Base-by-base conservation (phyloP, 1,140 invertebrate species). In the Phthorimaea operculella region DNA sequence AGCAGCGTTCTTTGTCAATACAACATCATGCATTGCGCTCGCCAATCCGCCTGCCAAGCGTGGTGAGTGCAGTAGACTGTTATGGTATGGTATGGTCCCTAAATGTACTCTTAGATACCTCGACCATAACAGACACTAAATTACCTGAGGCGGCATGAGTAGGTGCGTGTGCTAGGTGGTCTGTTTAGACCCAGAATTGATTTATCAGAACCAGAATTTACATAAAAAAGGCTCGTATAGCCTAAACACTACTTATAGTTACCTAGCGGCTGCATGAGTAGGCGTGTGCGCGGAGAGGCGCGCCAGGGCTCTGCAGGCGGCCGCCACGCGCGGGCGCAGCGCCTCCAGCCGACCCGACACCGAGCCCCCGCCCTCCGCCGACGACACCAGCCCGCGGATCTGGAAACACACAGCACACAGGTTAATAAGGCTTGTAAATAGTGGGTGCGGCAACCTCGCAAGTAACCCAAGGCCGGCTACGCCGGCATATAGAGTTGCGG, bases 321-420 rank as follows among this genome's bases (percentile, higher is more conserved):
- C 71, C 0, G 70, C 64, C 3, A 79, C 58, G 0, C 64, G 50
- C 44, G 64, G 65, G 49, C 56, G 55, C 51, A 82, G 62, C 17
- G 70, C 72, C 59, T 78, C 69, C 12, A 74, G 50, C 0, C 75
- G 57, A 44, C 59, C 53, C 39, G 52, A 45, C 56, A 63, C 50
- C 16, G 72, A 59, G n/a, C 61, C 59, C 62, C 47, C 55, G 74
- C 60, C 66, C 72, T 75, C 66, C 67, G 74, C 54, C 66, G 63
- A 51, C 66, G 65, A 67, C 64, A 85, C 67, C 72, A 84, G 63
- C 68, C 18, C 85, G 60, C 72, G 87, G 56, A 58, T 70, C 74
- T 76, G 54, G n/a, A n/a, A n/a, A n/a, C n/a, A n/a, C n/a, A n/a
- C n/a, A n/a, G n/a, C n/a, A n/a, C 10, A 42, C 34, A 36, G 12